Percentiles rank a stretch among this genome's conserved stretches.
phyloP scores from a whole-genome alignment of 2,113 vertebrate species.

The Zootoca vivipara region DNA sequence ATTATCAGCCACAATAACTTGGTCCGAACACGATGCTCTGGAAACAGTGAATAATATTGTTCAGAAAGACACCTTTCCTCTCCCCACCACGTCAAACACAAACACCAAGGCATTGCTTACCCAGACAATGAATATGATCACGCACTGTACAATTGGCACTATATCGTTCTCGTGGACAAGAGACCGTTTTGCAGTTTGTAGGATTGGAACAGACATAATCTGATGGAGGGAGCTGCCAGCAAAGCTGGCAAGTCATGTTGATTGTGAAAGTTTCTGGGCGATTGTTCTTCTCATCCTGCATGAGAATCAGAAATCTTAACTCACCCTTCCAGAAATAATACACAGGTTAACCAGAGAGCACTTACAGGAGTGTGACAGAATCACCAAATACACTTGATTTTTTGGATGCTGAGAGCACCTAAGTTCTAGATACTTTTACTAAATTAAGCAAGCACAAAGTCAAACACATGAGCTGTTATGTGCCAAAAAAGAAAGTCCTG shows the following conservation, averaged over 20 bases:
- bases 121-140: slow-evolving; percentile 91
- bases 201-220: slow-evolving; percentile 88
- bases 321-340: not conserved
- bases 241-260: slow-evolving; percentile 90
- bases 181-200: slow-evolving; percentile 91
- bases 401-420: not conserved
- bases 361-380: too few species aligned
- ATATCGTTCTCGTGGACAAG: slow-evolving; percentile 90
- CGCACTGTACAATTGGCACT: slow-evolving; percentile 85
- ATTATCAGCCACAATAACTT: not conserved
- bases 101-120: slow-evolving; percentile 61
- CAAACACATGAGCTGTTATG: not conserved
- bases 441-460: not conserved
- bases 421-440: not conserved
- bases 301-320: not conserved
- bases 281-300: slow-evolving; percentile 79
- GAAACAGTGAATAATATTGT: not conserved
- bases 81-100: not conserved
- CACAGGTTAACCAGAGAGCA: not conserved
- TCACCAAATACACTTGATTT: too few species aligned
- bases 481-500: not conserved
- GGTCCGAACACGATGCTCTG: too few species aligned
- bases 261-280: slow-evolving; percentile 83
- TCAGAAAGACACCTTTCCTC: too few species aligned
- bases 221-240: slow-evolving; percentile 92